phyloP scores from a whole-genome alignment of 2,113 vertebrate species.

The Grallaria varia region DNA sequence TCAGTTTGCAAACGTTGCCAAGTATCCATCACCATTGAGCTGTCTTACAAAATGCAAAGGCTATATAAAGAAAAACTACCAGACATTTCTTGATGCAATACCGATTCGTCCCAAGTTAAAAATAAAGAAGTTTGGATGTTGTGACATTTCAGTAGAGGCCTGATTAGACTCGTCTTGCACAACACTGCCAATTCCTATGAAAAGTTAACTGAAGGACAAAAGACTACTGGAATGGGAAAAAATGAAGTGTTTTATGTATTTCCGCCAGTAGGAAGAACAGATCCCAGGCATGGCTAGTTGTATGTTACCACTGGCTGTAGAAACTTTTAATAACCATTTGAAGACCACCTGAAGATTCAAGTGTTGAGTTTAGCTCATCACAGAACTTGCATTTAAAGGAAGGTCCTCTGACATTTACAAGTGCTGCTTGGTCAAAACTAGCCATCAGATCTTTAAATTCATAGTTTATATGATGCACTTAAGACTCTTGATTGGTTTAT shows the following conservation, averaged over 20 bases:
- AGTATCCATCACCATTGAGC: neutral
- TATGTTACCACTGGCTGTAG: neutral
- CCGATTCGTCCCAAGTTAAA: slow-evolving; percentile 47
- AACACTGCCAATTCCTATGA: slow-evolving; percentile 25
- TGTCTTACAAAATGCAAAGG: slow-evolving; percentile 21
- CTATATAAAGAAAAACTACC: slow-evolving; percentile 71
- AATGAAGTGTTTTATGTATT: neutral
- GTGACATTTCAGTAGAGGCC: slow-evolving; percentile 54
- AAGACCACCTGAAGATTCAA: neutral
- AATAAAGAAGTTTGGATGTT: slow-evolving; percentile 65
- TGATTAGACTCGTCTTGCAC: slow-evolving; percentile 29
- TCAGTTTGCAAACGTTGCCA: neutral
- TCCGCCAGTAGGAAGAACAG: neutral
- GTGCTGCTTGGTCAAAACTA: neutral
- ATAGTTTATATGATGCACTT: neutral
- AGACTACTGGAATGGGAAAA: neutral
- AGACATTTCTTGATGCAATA: slow-evolving; percentile 72
- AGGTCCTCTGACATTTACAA: neutral
- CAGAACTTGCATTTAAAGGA: neutral
- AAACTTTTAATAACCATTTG: neutral
- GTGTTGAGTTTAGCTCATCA: neutral
- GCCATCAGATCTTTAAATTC: neutral
- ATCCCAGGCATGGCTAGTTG: neutral
- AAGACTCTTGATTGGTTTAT: neutral
- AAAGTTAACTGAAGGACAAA: slow-evolving; percentile 36